Percentiles rank a stretch among this genome's conserved stretches.
These are phyloP conservation scores for Sebastes trivittatus DNA, from an alignment of 2,797 vertebrate genomes.

Conservation along the genomic window DNA sequence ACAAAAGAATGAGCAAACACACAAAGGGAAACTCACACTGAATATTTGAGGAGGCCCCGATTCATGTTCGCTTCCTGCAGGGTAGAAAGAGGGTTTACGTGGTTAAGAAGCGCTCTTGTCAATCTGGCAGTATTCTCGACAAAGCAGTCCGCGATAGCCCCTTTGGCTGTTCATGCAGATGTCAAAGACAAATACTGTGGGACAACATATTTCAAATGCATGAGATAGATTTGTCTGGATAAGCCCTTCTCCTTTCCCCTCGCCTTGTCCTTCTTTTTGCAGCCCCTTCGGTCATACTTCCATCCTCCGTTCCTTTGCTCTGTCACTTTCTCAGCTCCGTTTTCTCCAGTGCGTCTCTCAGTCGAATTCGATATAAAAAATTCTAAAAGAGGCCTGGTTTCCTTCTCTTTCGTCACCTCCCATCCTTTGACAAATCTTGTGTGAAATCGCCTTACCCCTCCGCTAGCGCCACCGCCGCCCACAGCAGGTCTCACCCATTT, in stretches of 20 bases:
- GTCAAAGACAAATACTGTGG: constrained; percentile 47
- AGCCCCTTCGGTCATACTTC: constrained; percentile 18
- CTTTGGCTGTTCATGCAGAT: constrained; percentile 39
- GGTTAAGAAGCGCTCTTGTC: constrained; percentile 14
- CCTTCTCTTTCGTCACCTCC: constrained; percentile 36
- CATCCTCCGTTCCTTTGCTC: neutral
- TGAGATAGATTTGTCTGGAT: constrained; percentile 39
- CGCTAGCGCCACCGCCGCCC: neutral
- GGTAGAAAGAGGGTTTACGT: constrained; percentile 38
- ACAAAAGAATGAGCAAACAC: constrained; percentile 39
- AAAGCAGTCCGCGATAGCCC: constrained; percentile 25
- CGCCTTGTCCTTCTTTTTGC: neutral
- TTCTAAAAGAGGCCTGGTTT: constrained; percentile 20
- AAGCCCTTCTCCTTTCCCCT: constrained; percentile 10
- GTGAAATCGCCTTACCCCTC: constrained; percentile 39
- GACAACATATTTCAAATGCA: constrained; percentile 51
- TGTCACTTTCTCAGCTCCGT: constrained; percentile 2
- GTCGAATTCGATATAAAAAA: constrained; percentile 31
- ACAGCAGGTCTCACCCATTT: constrained; percentile 42
- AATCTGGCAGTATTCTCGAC: constrained; percentile 28
- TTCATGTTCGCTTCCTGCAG: constrained; percentile 40
- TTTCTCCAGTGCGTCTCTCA: constrained; percentile 11
- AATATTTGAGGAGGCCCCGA: constrained; percentile 52
- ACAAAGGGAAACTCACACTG: constrained; percentile 4
- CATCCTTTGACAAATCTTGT: constrained; percentile 38